Evolutionary conservation across 2,797 vertebrate species (phyloP).

Genomic region (Intellagama lesueurii): DNA sequence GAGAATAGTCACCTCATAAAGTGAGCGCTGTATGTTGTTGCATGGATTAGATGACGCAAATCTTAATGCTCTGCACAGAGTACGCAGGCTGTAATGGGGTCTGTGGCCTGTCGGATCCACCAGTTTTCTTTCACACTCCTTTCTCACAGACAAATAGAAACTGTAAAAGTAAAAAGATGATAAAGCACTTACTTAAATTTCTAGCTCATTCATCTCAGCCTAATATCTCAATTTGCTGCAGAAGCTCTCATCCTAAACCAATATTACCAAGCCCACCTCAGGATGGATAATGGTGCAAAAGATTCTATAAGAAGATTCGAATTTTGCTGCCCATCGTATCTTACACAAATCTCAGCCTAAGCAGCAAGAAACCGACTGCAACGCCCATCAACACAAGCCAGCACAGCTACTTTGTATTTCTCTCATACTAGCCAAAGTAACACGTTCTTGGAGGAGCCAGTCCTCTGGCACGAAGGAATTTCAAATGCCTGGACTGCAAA

Average conservation of each 20-base stretch:
- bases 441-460: neutral
- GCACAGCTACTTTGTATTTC: neutral
- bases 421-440: neutral
- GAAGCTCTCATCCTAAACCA: neutral
- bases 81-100: conserved; percentile 95
- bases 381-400: neutral
- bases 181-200: neutral
- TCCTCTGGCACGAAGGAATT: neutral
- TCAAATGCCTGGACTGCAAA: neutral
- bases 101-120: conserved; percentile 93
- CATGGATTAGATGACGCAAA: conserved; percentile 90
- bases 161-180: conserved; percentile 74
- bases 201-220: neutral
- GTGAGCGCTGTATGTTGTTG: conserved; percentile 88
- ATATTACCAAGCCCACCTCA: neutral
- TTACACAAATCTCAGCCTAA: neutral
- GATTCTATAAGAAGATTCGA: neutral
- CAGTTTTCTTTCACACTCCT: conserved; percentile 83
- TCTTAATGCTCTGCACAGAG: conserved; percentile 92
- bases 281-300: neutral
- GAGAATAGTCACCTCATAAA: conserved; percentile 88
- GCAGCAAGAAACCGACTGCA: neutral
- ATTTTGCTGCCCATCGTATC: neutral
- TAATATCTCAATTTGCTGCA: neutral
- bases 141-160: conserved; percentile 91